A percentile compares a stretch with the other conserved stretches of the same genome.
These are phyloP conservation scores for Chorisops tibialis DNA, from an alignment of 2,888 invertebrate species.

Conservation along the genomic window DNA sequence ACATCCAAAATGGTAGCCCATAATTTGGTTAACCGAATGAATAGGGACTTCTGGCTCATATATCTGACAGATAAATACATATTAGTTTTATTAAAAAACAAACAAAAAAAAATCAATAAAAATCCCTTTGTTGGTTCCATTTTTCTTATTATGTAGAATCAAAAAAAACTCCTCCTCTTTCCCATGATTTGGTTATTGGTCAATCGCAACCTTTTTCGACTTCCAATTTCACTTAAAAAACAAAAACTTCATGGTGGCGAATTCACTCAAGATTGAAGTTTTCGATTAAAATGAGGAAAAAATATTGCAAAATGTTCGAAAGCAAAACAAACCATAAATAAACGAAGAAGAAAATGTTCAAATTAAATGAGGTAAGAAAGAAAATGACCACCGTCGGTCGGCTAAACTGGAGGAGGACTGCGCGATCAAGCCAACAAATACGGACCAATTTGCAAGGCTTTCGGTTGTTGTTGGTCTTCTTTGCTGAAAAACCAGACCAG, in stretches of 20 bases:
- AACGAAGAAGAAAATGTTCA: background rate
- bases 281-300: slow-evolving; percentile 16
- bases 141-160: too few species aligned
- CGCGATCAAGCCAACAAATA: background rate
- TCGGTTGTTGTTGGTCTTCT: background rate
- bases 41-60: too few species aligned
- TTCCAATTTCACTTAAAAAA: slow-evolving; percentile 2
- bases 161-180: too few species aligned
- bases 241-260: slow-evolving; percentile 26
- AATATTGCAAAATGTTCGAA: background rate
- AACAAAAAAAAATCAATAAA: too few species aligned
- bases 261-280: slow-evolving; percentile 28
- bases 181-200: too few species aligned
- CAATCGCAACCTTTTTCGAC: background rate
- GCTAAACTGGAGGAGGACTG: too few species aligned
- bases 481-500: background rate
- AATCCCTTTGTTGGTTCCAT: too few species aligned
- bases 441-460: background rate
- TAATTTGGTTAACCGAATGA: too few species aligned
- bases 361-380: background rate
- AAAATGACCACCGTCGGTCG: background rate
- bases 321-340: background rate
- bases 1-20: too few species aligned
- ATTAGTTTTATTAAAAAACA: too few species aligned
- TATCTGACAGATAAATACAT: too few species aligned